A percentile compares a stretch with the other conserved stretches of the same genome.
Conservation (phyloP, 2,113 vertebrate genomes). For the Pyxicephalus adspersus region DNA sequence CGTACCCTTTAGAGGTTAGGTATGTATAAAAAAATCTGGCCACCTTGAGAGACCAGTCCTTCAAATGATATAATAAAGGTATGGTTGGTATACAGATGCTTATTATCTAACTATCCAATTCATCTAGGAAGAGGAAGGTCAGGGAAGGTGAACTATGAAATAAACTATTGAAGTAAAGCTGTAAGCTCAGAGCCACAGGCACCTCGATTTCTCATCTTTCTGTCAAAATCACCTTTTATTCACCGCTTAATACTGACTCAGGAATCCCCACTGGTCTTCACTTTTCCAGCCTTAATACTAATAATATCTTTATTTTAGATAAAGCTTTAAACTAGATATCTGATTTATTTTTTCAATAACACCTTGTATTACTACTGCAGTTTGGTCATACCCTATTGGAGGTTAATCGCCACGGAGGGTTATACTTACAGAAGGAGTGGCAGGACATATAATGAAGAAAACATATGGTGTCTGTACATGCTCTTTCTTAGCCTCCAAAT, state of each 20-base stretch:
- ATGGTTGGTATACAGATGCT: background rate
- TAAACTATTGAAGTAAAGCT: background rate
- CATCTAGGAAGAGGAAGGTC: constrained; percentile 1
- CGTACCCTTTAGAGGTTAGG: too few species aligned
- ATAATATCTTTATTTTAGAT: constrained; percentile 26
- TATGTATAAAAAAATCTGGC: too few species aligned
- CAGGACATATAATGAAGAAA: constrained; percentile 21
- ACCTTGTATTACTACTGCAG: constrained; percentile 23
- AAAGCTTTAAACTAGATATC: constrained; percentile 39
- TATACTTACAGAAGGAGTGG: background rate
- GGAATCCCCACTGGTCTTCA: constrained; percentile 6
- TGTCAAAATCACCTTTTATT: constrained; percentile 14
- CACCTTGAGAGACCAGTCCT: background rate
- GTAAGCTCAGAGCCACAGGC: constrained; percentile 3
- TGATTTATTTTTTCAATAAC: constrained; percentile 42
- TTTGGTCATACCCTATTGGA: constrained; percentile 40
- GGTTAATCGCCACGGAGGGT: constrained; percentile 29
- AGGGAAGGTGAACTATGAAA: constrained; percentile 5
- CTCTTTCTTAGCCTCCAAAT: constrained; percentile 1
- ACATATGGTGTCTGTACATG: constrained; percentile 31
- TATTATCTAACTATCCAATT: background rate
- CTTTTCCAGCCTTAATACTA: constrained; percentile 11
- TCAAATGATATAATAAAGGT: background rate
- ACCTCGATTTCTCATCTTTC: constrained; percentile 1
- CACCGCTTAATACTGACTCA: constrained; percentile 3